These are phyloP conservation scores for Cloeon dipterum DNA, from an alignment of 2,888 invertebrate genomes.

Conservation along the genomic window DNA sequence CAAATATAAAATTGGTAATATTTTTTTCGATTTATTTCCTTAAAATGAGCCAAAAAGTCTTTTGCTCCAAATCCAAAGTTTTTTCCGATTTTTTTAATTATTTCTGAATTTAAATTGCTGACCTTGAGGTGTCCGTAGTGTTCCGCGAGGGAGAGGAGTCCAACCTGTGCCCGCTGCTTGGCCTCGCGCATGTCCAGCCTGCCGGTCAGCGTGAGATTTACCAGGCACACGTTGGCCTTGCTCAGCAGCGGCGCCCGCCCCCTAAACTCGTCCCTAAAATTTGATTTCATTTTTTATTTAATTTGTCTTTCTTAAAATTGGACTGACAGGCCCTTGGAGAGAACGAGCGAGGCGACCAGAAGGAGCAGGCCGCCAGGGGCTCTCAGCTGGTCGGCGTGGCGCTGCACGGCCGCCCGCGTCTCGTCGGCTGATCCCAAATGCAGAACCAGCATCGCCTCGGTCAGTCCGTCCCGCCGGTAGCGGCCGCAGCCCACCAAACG, in stretches of 20 bases:
- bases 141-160: slow-evolving; percentile 24
- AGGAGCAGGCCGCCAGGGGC: slow-evolving; percentile 13
- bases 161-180: slow-evolving; percentile 17
- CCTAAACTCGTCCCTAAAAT: too few species aligned
- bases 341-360: slow-evolving; percentile 21
- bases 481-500: slow-evolving; percentile 8
- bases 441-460: slow-evolving; percentile 10
- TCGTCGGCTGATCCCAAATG: slow-evolving; percentile 13
- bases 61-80: too few species aligned
- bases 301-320: too few species aligned
- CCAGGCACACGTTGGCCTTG: too few species aligned
- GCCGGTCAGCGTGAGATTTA: slow-evolving; percentile 24
- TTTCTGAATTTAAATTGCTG: too few species aligned
- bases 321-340: slow-evolving; percentile 19
- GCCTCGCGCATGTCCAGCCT: slow-evolving; percentile 12
- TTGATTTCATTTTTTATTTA: too few species aligned
- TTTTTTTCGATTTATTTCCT: too few species aligned
- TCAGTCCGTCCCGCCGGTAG: slow-evolving; percentile 10
- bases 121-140: slow-evolving; percentile 24
- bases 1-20: too few species aligned
- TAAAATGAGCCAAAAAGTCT: too few species aligned
- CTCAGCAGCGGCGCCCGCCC: background rate
- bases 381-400: slow-evolving; percentile 14
- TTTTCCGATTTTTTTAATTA: too few species aligned
- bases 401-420: slow-evolving; percentile 13